A percentile compares a stretch with the other conserved stretches of the same genome.
Conservation (phyloP, 2,888 invertebrate genomes). For the Clistopyga incitator region DNA sequence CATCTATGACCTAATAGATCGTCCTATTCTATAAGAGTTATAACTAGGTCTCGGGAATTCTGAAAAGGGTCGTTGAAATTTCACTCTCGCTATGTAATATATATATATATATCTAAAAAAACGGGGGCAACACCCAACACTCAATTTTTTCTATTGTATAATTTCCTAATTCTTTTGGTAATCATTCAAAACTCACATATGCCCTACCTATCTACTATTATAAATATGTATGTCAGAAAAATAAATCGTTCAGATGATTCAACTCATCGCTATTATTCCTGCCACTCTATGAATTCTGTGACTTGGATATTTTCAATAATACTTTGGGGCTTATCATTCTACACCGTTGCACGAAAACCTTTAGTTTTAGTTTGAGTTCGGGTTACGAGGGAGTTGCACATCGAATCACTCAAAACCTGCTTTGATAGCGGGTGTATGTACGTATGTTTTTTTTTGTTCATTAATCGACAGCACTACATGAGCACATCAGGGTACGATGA, state of each 20-base stretch:
- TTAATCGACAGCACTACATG: slow-evolving; percentile 70
- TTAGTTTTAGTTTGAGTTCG: slow-evolving; percentile 20
- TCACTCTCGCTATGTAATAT: slow-evolving; percentile 49
- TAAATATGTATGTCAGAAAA: slow-evolving; percentile 37
- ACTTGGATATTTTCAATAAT: slow-evolving; percentile 17
- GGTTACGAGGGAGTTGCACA: slow-evolving; percentile 31
- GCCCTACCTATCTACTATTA: slow-evolving; percentile 68
- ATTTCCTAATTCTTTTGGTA: slow-evolving; percentile 56
- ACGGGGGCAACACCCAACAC: slow-evolving; percentile 60
- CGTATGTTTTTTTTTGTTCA: slow-evolving; percentile 62
- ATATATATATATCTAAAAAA: slow-evolving; percentile 57
- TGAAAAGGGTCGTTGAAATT: slow-evolving; percentile 23
- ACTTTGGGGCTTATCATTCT: slow-evolving; percentile 46
- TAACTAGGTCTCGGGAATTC: slow-evolving; percentile 46
- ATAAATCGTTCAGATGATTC: slow-evolving; percentile 16
- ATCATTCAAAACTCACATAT: slow-evolving; percentile 74
- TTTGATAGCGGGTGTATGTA: slow-evolving; percentile 46
- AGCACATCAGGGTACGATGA: slow-evolving; percentile 54
- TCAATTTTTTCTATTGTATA: slow-evolving; percentile 55
- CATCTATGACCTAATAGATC: slow-evolving; percentile 63
- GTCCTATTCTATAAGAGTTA: slow-evolving; percentile 61
- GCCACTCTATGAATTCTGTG: slow-evolving; percentile 7
- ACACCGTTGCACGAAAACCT: slow-evolving; percentile 51
- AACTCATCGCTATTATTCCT: slow-evolving; percentile 32
- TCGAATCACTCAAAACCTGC: slow-evolving; percentile 58